Evolutionary conservation across 2,797 vertebrate genomes (phyloP).

Genomic region (Ficedula albicollis): DNA sequence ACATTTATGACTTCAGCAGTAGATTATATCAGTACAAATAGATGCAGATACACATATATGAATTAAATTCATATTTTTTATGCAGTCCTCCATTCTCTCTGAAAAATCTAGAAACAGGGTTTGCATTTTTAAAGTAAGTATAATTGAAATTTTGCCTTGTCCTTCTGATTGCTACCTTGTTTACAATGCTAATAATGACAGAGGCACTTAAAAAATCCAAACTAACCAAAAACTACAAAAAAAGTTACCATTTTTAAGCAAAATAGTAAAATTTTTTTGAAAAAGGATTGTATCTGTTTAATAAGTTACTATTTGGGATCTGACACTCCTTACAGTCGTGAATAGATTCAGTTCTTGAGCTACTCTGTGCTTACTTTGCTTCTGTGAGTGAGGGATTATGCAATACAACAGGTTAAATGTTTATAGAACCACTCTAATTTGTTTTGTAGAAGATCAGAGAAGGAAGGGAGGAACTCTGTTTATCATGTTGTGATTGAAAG

Average conservation of each 20-base stretch:
- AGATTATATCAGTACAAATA: background rate
- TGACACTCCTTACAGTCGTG: background rate
- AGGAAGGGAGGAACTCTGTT: background rate
- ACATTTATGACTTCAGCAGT: constrained; percentile 34
- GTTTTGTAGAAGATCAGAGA: background rate
- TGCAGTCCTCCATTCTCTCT: background rate
- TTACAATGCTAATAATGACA: background rate
- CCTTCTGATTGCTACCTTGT: background rate
- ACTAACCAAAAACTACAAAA: background rate
- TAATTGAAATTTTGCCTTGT: background rate
- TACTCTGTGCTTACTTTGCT: background rate
- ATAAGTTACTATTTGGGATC: background rate
- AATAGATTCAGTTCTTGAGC: background rate
- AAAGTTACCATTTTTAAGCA: background rate
- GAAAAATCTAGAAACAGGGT: background rate
- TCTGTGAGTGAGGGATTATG: background rate
- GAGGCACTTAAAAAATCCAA: background rate
- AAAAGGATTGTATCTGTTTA: background rate
- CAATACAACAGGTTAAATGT: background rate
- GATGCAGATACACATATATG: background rate
- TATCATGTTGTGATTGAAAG: background rate
- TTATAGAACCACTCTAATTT: background rate
- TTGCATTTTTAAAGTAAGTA: background rate
- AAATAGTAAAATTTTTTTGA: background rate
- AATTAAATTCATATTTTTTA: constrained; percentile 39